Evolutionary conservation across 2,888 invertebrate species (phyloP), one percentile per base, ranked within the genome.

Genomic region (Oxytorus armatus): DNA sequence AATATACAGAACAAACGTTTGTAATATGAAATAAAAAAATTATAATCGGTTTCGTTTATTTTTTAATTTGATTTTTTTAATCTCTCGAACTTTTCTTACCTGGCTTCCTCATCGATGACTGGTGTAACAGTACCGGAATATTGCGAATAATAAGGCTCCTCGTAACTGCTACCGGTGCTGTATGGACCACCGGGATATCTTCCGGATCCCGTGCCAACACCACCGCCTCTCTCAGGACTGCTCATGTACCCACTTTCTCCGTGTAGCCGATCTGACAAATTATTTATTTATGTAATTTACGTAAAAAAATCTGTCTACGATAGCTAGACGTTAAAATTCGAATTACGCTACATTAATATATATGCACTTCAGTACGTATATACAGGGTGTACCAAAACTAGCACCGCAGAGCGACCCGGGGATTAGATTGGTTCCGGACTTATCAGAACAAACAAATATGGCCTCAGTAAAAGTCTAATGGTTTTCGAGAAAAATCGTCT

Each of bases 41-140:
- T 36, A 18, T 3, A 10, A n/a, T n/a, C n/a, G n/a, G n/a, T n/a
- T n/a, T n/a, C n/a, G n/a, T n/a, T 16, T 18, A 4, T 25, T 18
- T 61, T 14, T 23, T 61, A 4, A 1, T 44, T 44, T 5, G 23
- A 16, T 39, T 21, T 49, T 39, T 29, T 16, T n/a, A 49, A 36
- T 63, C 59, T 72, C 23, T 44, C 11, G 65, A 81, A 59, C 68
- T 77, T 29, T 66, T 74, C 88, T 92, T 93, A 96, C 96, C 95
- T 95, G 78, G 96, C 94, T 92, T 98, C 98, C 91, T 98, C 98
- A 89, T 98, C 98, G 85, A 98, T 98, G 76, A 98, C 96, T 3
- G 98, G 97, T 5, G 98, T 97, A 80, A 97, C 97, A 4, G 95
- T 95, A 4, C 95, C 95, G 4, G 96, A 94, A 89, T 96, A 97